Percentiles rank a stretch among this genome's conserved stretches.
These are phyloP conservation scores for Tympanuchus pallidicinctus DNA, from an alignment of 2,113 vertebrate species.

Conservation along the genomic window DNA sequence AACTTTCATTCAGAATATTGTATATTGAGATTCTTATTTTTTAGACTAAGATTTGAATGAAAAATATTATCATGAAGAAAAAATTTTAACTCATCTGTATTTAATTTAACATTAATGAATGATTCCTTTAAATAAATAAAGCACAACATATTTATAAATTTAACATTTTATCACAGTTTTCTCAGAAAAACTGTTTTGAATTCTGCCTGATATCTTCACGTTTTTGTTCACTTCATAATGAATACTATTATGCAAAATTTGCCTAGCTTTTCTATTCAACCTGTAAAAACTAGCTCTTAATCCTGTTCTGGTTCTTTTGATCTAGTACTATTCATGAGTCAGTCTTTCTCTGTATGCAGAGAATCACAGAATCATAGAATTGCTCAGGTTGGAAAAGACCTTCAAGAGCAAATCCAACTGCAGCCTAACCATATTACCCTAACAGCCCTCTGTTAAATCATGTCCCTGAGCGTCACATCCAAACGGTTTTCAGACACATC, in stretches of 20 bases:
- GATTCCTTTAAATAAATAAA: not conserved
- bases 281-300: not conserved
- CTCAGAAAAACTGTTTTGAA: not conserved
- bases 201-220: not conserved
- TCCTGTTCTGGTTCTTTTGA: not conserved
- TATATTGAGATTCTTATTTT: not conserved
- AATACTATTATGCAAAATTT: not conserved
- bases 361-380: not conserved
- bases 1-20: not conserved
- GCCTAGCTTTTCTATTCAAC: not conserved
- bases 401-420: too few relatives aligned
- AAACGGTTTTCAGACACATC: too few relatives aligned
- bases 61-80: not conserved
- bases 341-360: not conserved
- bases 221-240: not conserved
- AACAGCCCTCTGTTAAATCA: too few relatives aligned
- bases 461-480: too few relatives aligned
- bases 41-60: not conserved
- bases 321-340: not conserved
- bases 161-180: not conserved
- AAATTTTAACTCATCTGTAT: not conserved
- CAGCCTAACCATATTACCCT: too few relatives aligned
- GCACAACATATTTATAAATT: not conserved
- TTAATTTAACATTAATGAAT: slow-evolving; percentile 4
- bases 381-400: too few relatives aligned